Base-by-base conservation (phyloP, 2,113 vertebrate species). In the Oreochromis tanganicae region DNA sequence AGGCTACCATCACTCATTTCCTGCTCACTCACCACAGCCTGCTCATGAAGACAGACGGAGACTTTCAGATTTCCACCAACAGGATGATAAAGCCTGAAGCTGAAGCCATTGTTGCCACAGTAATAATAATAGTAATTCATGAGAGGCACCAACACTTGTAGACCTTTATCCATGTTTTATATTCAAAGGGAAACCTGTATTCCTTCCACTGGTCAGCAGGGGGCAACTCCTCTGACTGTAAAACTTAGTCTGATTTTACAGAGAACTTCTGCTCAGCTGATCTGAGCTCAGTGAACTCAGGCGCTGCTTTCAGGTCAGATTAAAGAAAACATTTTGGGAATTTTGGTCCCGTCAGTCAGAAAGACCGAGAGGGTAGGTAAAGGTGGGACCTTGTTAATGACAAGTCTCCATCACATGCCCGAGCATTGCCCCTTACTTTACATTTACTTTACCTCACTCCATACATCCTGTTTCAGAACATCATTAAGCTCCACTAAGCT, bases 1-100 rank as follows among this genome's bases (percentile, higher is more conserved):
- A 17, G 0, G 24, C 5, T 5, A 29, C 24, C 14, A 24, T 71
- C 12, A 54, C 36, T 4, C 68, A 17, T 48, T 0, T 75, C 68
- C 41, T 75, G 24, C 41, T 17, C 41, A 48, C 38, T 27, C 14
- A 73, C 41, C 68, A 48, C 24, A 48, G 4, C 9, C 41, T 48
- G 43, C 68, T 10, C 21, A 2, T 32, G 21, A 2, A 32, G 43
- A 50, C 24, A 6, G 57, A 61, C 5, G 4, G 68, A 17, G 24
- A 9, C 68, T 6, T 14, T 41, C 38, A 43, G 12, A 71, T 43
- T 75, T 48, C 68, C 68, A 3, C 41, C 41, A 48, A 27, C 29
- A 63, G 29, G 59, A 34, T 19, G 59, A 63, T 36, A 36, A 19
- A 34, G 16, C 10, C 59, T 36, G 59, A 36, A 3, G 34, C 8